These are phyloP conservation scores for Didymodactylos carnosus DNA, from an alignment of 2,888 invertebrate species.

Conservation along the genomic window DNA sequence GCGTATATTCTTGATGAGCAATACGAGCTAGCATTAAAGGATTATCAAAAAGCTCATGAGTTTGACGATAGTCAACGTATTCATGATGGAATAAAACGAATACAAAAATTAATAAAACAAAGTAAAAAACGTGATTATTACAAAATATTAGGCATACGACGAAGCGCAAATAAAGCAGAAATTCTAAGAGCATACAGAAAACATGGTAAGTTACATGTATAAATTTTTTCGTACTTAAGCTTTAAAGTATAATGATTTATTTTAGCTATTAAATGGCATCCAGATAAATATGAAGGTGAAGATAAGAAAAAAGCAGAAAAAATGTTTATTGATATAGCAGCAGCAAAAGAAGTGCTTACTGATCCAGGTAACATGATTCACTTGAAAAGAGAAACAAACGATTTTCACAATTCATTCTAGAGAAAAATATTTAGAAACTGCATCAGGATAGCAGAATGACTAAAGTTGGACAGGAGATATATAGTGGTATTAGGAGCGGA, in stretches of 20 bases:
- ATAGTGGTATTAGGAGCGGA: neutral
- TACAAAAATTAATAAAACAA: constrained; percentile 75
- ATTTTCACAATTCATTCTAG: neutral
- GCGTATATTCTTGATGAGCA: constrained; percentile 68
- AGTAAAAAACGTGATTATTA: constrained; percentile 85
- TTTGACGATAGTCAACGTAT: constrained; percentile 59
- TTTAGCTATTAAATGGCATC: constrained; percentile 99
- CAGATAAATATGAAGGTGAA: constrained; percentile 61
- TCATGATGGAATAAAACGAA: constrained; percentile 64
- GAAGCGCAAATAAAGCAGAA: constrained; percentile 72
- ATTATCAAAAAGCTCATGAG: constrained; percentile 64
- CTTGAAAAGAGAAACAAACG: constrained; percentile 14
- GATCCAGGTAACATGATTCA: no score
- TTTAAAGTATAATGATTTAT: no score
- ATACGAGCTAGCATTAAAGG: constrained; percentile 62
- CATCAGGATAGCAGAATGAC: neutral
- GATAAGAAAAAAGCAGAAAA: constrained; percentile 76
- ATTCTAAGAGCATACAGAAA: constrained; percentile 81
- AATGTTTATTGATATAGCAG: constrained; percentile 91
- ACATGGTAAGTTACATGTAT: no score
- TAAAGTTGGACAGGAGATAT: neutral
- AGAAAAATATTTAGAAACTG: no score
- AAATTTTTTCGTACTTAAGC: no score
- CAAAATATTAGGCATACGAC: constrained; percentile 75
- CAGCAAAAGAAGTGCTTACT: constrained; percentile 78